phyloP scores from a whole-genome alignment of 2,888 invertebrate species.

The Epirrita christyi region DNA sequence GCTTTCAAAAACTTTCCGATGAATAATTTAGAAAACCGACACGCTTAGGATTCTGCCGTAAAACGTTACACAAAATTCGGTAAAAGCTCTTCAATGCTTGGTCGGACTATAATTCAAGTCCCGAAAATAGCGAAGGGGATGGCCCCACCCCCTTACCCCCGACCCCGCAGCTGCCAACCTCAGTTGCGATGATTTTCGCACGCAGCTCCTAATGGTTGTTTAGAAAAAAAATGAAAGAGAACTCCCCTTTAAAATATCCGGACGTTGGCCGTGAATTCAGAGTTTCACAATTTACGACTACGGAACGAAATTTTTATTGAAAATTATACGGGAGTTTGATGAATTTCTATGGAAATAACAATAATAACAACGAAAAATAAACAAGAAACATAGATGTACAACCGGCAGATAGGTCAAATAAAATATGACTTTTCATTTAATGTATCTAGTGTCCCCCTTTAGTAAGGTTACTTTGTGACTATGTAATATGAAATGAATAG shows the following conservation, averaged over 20 bases:
- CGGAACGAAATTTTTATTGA: constrained; percentile 23
- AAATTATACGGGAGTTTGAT: constrained; percentile 23
- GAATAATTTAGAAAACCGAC: constrained; percentile 74
- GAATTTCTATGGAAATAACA: constrained; percentile 1
- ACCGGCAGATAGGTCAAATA: too few relatives aligned
- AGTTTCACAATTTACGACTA: constrained; percentile 33
- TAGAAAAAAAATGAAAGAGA: constrained; percentile 61
- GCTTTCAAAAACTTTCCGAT: constrained; percentile 61
- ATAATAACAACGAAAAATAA: neutral
- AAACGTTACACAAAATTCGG: constrained; percentile 79
- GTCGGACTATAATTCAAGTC: constrained; percentile 80
- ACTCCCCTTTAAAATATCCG: constrained; percentile 52
- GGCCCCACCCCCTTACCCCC: constrained; percentile 47
- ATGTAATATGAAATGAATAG: constrained; percentile 4
- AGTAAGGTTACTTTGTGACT: too few relatives aligned
- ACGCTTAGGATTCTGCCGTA: constrained; percentile 76
- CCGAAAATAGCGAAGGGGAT: constrained; percentile 79
- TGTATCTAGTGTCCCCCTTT: too few relatives aligned
- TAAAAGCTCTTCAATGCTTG: constrained; percentile 82
- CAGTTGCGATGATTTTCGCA: constrained; percentile 72
- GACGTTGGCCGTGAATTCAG: constrained; percentile 38
- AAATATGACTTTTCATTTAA: too few relatives aligned
- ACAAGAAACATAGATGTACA: too few relatives aligned
- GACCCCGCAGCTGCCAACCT: constrained; percentile 58
- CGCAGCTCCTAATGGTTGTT: constrained; percentile 67